Percentiles rank a stretch among this genome's conserved stretches.
phyloP scores from a whole-genome alignment of 2,113 vertebrate genomes.

The Lucifuga dentata region DNA sequence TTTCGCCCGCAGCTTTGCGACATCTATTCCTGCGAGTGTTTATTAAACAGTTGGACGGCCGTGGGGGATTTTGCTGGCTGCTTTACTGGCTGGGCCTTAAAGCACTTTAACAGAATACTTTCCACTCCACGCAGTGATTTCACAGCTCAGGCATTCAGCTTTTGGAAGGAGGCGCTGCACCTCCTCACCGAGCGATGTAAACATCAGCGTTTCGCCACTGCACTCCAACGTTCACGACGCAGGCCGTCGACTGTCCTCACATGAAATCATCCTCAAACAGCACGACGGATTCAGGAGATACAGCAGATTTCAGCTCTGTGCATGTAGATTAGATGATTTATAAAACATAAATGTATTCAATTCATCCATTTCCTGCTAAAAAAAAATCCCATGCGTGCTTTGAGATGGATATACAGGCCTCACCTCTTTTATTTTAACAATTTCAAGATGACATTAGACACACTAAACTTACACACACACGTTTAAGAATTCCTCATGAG shows the following conservation, averaged over 20 bases:
- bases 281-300: too few species aligned
- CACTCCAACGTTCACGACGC: too few species aligned
- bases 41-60: constrained; percentile 53
- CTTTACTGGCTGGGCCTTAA: constrained; percentile 49
- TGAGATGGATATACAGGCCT: constrained; percentile 32
- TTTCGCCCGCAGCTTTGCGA: constrained; percentile 19
- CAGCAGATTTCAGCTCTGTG: too few species aligned
- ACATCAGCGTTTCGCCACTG: constrained; percentile 34
- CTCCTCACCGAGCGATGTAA: constrained; percentile 47
- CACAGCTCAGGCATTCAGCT: constrained; percentile 50
- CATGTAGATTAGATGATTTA: background rate
- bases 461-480: too few species aligned
- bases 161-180: constrained; percentile 31
- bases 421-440: constrained; percentile 27
- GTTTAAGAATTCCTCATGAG: too few species aligned
- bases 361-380: too few species aligned
- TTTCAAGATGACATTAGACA: constrained; percentile 34
- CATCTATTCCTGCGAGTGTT: constrained; percentile 55
- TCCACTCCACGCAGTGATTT: constrained; percentile 60
- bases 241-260: too few species aligned
- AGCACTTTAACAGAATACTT: constrained; percentile 65
- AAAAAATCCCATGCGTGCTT: constrained; percentile 15
- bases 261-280: too few species aligned
- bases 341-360: too few species aligned
- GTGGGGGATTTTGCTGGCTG: constrained; percentile 34